phyloP scores from a whole-genome alignment of 2,113 vertebrate genomes.

The Cyprinodon brontotheroides region DNA sequence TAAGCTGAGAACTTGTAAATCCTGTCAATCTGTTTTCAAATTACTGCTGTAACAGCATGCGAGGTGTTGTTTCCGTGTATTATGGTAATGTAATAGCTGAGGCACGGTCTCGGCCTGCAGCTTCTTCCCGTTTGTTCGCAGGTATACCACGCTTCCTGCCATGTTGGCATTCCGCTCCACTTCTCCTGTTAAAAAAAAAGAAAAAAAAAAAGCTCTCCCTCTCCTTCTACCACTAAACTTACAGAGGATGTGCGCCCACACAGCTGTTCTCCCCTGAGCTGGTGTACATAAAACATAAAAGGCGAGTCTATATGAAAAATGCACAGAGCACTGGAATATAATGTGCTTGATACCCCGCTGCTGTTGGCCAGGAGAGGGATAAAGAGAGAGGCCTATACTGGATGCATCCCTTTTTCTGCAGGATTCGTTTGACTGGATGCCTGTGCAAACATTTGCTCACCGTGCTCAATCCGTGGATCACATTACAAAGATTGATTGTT shows the following conservation, averaged over 20 bases:
- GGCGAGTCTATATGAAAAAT: slow-evolving; percentile 82
- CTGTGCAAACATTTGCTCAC: slow-evolving; percentile 82
- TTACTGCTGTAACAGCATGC: slow-evolving; percentile 62
- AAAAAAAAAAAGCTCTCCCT: slow-evolving; percentile 72
- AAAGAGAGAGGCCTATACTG: slow-evolving; percentile 73
- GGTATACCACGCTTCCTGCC: slow-evolving; percentile 55
- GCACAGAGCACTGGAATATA: slow-evolving; percentile 81
- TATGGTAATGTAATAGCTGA: slow-evolving; percentile 74
- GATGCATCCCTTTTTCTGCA: slow-evolving; percentile 75
- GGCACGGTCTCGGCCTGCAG: slow-evolving; percentile 65
- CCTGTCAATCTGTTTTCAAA: slow-evolving; percentile 74
- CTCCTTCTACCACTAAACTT: slow-evolving; percentile 68
- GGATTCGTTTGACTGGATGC: slow-evolving; percentile 77
- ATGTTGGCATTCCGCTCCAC: slow-evolving; percentile 76
- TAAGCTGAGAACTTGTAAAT: slow-evolving; percentile 71
- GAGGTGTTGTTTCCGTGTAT: slow-evolving; percentile 74
- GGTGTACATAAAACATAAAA: slow-evolving; percentile 84
- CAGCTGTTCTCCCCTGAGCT: slow-evolving; percentile 82
- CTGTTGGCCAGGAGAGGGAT: slow-evolving; percentile 71
- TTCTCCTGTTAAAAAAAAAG: slow-evolving; percentile 59
- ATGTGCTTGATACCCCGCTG: slow-evolving; percentile 79
- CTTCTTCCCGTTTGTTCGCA: slow-evolving; percentile 67
- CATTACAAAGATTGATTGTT: slow-evolving; percentile 83
- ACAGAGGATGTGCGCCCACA: slow-evolving; percentile 76
- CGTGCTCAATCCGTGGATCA: slow-evolving; percentile 76